Conservation (phyloP, 2,888 invertebrate species). For the Rhagonycha fulva region DNA sequence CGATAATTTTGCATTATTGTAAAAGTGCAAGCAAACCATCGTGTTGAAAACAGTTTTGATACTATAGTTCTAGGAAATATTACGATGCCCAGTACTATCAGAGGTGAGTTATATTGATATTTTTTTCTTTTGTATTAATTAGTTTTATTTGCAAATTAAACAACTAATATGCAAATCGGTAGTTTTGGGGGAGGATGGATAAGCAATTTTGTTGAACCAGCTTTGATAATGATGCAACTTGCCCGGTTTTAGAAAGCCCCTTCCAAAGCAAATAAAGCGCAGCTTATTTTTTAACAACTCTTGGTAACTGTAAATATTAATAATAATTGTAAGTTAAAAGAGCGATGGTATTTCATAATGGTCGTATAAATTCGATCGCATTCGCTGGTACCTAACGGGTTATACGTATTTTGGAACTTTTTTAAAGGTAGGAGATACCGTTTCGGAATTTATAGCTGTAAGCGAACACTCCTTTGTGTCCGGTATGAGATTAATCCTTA, state of each 20-base stretch:
- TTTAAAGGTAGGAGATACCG: constrained; percentile 37
- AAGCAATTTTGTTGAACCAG: background rate
- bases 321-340: constrained; percentile 25
- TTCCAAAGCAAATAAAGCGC: background rate
- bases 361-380: constrained; percentile 23
- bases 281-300: background rate
- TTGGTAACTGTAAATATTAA: constrained; percentile 23
- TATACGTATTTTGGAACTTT: constrained; percentile 27
- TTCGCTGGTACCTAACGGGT: constrained; percentile 28
- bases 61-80: constrained; percentile 43
- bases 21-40: constrained; percentile 25
- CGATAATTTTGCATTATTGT: constrained; percentile 25
- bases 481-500: constrained; percentile 5
- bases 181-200: background rate
- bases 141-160: background rate
- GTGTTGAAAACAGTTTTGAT: constrained; percentile 23
- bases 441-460: constrained; percentile 40
- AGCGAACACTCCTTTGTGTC: constrained; percentile 37
- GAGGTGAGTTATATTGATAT: constrained; percentile 48
- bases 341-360: constrained; percentile 17
- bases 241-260: background rate
- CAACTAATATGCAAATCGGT: background rate
- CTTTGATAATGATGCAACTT: background rate
- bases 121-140: background rate
- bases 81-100: constrained; percentile 57